Percentiles rank a stretch among this genome's conserved stretches.
These are phyloP conservation scores for Mormyrops boulengeri DNA, from an alignment of 2,797 vertebrate species.

Conservation along the genomic window DNA sequence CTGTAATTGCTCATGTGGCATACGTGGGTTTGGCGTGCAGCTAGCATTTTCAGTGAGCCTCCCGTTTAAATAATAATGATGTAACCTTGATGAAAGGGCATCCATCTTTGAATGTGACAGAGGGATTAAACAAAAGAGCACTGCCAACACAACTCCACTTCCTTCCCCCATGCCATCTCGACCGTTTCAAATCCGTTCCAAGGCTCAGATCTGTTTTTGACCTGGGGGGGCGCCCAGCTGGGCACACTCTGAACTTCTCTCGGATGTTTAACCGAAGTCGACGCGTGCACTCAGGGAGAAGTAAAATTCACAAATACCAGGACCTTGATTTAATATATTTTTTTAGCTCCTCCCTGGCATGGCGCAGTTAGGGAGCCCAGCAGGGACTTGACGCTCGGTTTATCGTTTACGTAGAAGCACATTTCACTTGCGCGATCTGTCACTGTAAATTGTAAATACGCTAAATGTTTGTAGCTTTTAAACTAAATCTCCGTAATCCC, in stretches of 20 bases:
- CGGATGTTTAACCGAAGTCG: constrained; percentile 47
- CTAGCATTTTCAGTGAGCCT: constrained; percentile 27
- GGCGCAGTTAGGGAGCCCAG: not conserved
- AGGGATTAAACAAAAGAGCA: constrained; percentile 55
- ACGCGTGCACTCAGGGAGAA: constrained; percentile 50
- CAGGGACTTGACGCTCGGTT: not conserved
- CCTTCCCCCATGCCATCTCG: constrained; percentile 49
- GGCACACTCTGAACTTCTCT: constrained; percentile 44
- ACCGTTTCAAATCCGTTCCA: constrained; percentile 58
- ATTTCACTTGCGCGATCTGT: not conserved
- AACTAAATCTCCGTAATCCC: not conserved
- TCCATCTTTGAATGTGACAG: constrained; percentile 47
- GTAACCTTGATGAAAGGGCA: constrained; percentile 40
- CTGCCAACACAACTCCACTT: constrained; percentile 42
- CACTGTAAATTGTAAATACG: not conserved
- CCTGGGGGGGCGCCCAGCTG: constrained; percentile 40
- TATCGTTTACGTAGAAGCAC: not conserved
- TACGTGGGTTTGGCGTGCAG: constrained; percentile 34
- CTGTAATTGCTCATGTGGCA: constrained; percentile 34
- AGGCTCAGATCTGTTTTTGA: constrained; percentile 44
- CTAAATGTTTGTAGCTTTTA: not conserved
- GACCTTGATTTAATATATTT: constrained; percentile 27
- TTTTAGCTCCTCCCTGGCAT: constrained; percentile 10
- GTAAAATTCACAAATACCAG: constrained; percentile 31
- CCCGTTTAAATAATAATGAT: constrained; percentile 31